Base-by-base conservation (phyloP, 2,888 invertebrate genomes). In the Camptogramma bilineatum region DNA sequence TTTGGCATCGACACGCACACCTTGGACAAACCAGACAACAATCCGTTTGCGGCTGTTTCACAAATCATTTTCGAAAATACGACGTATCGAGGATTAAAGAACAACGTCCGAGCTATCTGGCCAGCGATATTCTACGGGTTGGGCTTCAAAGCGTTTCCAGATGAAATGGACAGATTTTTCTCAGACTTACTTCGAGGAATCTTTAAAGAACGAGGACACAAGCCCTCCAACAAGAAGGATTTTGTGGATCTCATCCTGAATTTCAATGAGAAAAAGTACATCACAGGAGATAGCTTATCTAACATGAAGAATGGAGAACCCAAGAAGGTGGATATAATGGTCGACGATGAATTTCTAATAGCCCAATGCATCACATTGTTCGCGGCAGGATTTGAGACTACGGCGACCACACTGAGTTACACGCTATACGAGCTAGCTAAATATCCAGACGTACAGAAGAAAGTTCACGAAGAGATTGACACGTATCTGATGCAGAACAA, bases 321-420 rank as follows among this genome's bases (percentile, higher is more conserved):
- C 1, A 74, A 78, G 10, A 83, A 75, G 52, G 71, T 79, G 0
- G 69, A 70, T 9, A 31, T 90, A 0, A 75, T 82, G 2, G 74
- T 94, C 0, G 81, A 87, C 0, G 75, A 93, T 10, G 84, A 92
- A 2, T 75, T 94, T 42, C 69, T 95, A 4, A 85, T 91, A 0
- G 89, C 94, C 0, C 94, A 95, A 62, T 91, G 94, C 2, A 86
- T 94, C 28, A 75, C 93, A 0, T 94, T 95, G 57, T 88, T 87
- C 34, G 78, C 76, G 0, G 87, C 85, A 21, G 88, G 88, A 0
- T 88, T 76, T 52, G 88, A 88, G 16, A 87, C 87, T 0, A 82
- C 87, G 2, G 74, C 87, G 0, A 78, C 77, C 0, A 82, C 84
- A 0, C 54, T 78, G 10, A 73, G 76, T 28, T 82, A 72, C 39